Conservation (phyloP, 2,888 invertebrate species). For the Eupithecia dodoneata region DNA sequence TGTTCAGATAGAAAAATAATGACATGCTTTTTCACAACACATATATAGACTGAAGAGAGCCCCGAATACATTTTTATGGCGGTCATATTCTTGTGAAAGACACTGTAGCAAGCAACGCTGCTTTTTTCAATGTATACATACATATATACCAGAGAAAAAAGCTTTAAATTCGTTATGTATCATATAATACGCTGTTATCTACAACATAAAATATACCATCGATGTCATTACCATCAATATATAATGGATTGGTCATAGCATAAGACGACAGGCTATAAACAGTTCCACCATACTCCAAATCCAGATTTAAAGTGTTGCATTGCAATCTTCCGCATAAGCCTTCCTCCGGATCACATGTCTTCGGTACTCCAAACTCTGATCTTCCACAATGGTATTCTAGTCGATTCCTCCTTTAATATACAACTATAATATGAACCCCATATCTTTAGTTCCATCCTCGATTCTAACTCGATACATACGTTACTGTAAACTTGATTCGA, state of each 20-base stretch:
- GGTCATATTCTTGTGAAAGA: too few relatives aligned
- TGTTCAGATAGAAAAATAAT: too few relatives aligned
- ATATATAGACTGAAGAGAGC: too few relatives aligned
- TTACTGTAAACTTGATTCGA: not conserved
- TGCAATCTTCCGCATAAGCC: constrained; percentile 20
- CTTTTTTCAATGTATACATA: not conserved
- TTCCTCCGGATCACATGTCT: constrained; percentile 7
- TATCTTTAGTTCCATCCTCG: not conserved
- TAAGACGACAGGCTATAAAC: not conserved
- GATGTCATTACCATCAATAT: not conserved
- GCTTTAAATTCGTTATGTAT: not conserved
- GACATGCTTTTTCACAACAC: too few relatives aligned
- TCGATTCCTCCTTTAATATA: not conserved
- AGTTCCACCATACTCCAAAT: constrained; percentile 5
- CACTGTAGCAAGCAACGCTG: not conserved
- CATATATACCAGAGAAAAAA: not conserved
- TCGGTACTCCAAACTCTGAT: not conserved
- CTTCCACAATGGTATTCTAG: constrained; percentile 16
- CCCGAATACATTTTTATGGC: too few relatives aligned
- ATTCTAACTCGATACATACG: not conserved
- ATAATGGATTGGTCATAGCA: not conserved
- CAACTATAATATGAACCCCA: not conserved
- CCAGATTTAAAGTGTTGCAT: constrained; percentile 16
- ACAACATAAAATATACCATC: constrained; percentile 5
- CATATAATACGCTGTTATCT: not conserved